Percentiles rank a stretch among this genome's conserved stretches.
Evolutionary conservation across 2,113 vertebrate species (phyloP).

Genomic region (Microcebus griseorufus): DNA sequence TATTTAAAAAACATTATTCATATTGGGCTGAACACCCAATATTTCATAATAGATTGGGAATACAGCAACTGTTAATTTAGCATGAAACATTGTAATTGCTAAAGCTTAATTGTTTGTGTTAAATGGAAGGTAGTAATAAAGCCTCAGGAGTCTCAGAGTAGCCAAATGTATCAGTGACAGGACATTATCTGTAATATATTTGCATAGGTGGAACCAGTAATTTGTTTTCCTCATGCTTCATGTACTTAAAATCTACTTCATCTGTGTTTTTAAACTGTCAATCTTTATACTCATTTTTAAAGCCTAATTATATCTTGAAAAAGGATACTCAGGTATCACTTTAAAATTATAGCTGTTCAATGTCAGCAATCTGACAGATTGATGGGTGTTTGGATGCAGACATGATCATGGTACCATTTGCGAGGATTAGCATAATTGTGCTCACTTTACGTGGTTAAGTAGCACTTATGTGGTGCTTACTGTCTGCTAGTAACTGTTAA

Average conservation of each 20-base stretch:
- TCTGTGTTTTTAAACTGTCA: slow-evolving; percentile 55
- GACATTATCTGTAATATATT: slow-evolving; percentile 48
- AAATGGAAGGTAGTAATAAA: slow-evolving; percentile 51
- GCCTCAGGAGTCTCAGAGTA: slow-evolving; percentile 5
- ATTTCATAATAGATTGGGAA: slow-evolving; percentile 51
- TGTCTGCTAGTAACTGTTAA: background rate
- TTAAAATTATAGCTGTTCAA: slow-evolving; percentile 36
- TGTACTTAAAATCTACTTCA: slow-evolving; percentile 59
- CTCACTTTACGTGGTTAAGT: background rate
- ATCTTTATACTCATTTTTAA: slow-evolving; percentile 51
- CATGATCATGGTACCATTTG: background rate
- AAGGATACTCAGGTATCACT: slow-evolving; percentile 8
- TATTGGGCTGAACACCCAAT: background rate
- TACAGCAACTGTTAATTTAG: slow-evolving; percentile 54
- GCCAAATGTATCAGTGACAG: slow-evolving; percentile 32
- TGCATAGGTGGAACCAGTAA: slow-evolving; percentile 45
- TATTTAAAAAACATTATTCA: slow-evolving; percentile 32
- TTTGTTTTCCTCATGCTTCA: slow-evolving; percentile 59
- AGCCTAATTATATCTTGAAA: slow-evolving; percentile 44
- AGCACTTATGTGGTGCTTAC: background rate
- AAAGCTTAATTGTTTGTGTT: slow-evolving; percentile 60
- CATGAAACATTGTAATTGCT: slow-evolving; percentile 35
- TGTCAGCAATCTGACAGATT: background rate
- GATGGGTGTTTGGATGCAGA: background rate
- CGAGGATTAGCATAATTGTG: slow-evolving; percentile 1